Percentiles rank a stretch among this genome's conserved stretches.
These are phyloP conservation scores for Actias luna DNA, from an alignment of 2,888 invertebrate species.

Conservation along the genomic window DNA sequence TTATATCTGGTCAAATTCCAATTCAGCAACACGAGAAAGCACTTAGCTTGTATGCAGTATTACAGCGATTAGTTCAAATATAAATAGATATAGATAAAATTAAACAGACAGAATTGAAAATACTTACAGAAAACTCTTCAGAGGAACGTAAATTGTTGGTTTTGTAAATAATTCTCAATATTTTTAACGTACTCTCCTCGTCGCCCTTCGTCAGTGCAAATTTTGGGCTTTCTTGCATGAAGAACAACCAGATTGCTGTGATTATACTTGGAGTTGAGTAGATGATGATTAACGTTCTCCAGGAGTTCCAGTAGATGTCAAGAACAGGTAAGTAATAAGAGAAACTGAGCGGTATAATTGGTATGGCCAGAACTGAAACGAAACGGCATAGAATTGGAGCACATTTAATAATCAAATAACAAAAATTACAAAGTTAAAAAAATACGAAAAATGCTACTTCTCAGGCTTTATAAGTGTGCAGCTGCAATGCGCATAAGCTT, in stretches of 20 bases:
- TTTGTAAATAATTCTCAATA: slow-evolving; percentile 53
- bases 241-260: slow-evolving; percentile 77
- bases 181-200: slow-evolving; percentile 75
- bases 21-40: too few relatives aligned
- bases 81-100: not conserved
- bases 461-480: too few relatives aligned
- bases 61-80: too few relatives aligned
- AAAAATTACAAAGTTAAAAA: too few relatives aligned
- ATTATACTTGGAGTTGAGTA: slow-evolving; percentile 84
- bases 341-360: slow-evolving; percentile 81
- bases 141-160: slow-evolving; percentile 44
- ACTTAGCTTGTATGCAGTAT: too few relatives aligned
- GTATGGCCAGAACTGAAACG: slow-evolving; percentile 83
- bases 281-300: slow-evolving; percentile 87
- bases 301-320: slow-evolving; percentile 84
- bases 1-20: too few relatives aligned
- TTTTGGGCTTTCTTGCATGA: slow-evolving; percentile 89
- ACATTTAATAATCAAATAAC: too few relatives aligned
- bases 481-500: too few relatives aligned
- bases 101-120: too few relatives aligned
- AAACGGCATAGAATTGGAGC: not conserved
- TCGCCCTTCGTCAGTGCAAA: slow-evolving; percentile 84
- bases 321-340: slow-evolving; percentile 57
- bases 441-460: too few relatives aligned
- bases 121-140: slow-evolving; percentile 48